Evolutionary conservation across 2,113 vertebrate genomes (phyloP), one percentile per base, ranked within the genome.

Genomic region (Toxostoma redivivum): DNA sequence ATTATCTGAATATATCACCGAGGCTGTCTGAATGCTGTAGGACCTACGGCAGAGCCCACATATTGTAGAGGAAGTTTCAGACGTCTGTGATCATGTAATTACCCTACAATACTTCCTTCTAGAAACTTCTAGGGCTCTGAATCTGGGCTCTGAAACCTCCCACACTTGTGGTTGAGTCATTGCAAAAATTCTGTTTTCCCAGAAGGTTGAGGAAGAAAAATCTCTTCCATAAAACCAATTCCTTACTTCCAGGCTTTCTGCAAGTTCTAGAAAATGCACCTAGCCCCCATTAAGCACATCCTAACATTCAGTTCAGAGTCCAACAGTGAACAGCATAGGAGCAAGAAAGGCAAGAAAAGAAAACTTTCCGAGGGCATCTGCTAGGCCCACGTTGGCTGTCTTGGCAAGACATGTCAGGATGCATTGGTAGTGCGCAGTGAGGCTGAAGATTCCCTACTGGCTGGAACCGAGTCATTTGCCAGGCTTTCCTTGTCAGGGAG

Each of bases 401-500:
- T 87, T 82, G 93, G 98, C 48, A 96, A 97, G 97, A 95, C 97
- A 98, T 98, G 98, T 99, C 99, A 98, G 98, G 98, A 98, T 48
- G 94, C 97, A 98, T 98, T 83, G 97, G 98, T 96, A 89, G 97
- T 98, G 98, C 95, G 98, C 98, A 98, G 94, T 98, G 98, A 99
- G 97, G 98, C 98, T 98, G 98, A 99, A 99, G 98, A 97, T 98
- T 98, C 98, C 98, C 98, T 97, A 98, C 98, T 98, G 98, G 98
- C 98, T 98, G 97, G 97, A 98, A 97, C 98, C 48, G 96, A 98
- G 98, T 98, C 98, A 98, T 98, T 98, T 98, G 98, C 98, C 99
- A 99, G 98, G 98, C 98, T 98, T 98, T 98, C 98, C 98, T 98
- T 98, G 98, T 99, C 99, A 98, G 94, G 98, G 98, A 98, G 98